Evolutionary conservation across 2,888 invertebrate species (phyloP).

Genomic region (Terebella lapidaria): DNA sequence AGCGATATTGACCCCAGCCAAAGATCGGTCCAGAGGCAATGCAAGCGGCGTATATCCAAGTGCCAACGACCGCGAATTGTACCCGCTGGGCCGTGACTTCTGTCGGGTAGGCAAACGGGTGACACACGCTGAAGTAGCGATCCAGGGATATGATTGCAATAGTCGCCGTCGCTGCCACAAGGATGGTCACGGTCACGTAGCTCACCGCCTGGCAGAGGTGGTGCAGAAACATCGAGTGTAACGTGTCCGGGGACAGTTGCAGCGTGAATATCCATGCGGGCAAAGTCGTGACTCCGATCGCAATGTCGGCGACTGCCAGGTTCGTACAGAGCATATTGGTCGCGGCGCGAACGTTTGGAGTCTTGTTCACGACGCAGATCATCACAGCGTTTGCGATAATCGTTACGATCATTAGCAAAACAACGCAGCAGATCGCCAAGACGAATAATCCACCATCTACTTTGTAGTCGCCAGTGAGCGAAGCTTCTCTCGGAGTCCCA

Average conservation of each 20-base stretch:
- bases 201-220: constrained; percentile 23
- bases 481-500: no score
- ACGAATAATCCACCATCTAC: no score
- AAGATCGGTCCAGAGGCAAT: constrained; percentile 29
- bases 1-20: constrained; percentile 37
- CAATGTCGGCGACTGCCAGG: constrained; percentile 26
- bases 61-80: constrained; percentile 16
- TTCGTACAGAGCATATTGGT: constrained; percentile 27
- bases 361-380: constrained; percentile 22
- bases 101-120: constrained; percentile 34
- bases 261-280: constrained; percentile 11
- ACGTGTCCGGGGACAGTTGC: not conserved
- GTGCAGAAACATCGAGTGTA: not conserved
- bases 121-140: constrained; percentile 33
- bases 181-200: constrained; percentile 24
- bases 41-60: constrained; percentile 31
- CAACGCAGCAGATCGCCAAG: not conserved
- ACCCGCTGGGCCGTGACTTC: constrained; percentile 25
- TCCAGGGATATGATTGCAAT: constrained; percentile 34
- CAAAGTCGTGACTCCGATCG: constrained; percentile 21
- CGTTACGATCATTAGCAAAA: not conserved
- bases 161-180: constrained; percentile 34
- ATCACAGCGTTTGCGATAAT: constrained; percentile 24
- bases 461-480: no score
- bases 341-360: constrained; percentile 17